phyloP scores from a whole-genome alignment of 2,113 vertebrate species.

The Sisor rabdophorus region DNA sequence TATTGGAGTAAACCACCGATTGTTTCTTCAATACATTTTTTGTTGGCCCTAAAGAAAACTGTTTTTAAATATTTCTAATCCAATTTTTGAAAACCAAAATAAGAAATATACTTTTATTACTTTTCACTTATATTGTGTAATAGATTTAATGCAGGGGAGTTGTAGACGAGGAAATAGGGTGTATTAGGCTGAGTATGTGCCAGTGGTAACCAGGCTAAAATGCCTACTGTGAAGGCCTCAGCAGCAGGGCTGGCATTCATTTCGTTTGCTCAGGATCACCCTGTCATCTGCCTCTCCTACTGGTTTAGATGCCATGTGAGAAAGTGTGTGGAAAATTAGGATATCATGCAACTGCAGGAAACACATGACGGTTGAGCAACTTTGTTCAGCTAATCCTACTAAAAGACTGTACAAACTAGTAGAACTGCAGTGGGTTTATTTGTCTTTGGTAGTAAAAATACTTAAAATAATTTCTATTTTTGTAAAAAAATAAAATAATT shows the following conservation, averaged over 20 bases:
- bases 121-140: conserved; percentile 2
- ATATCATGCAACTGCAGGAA: conserved; percentile 34
- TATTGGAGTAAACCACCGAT: too few species aligned
- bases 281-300: conserved; percentile 32
- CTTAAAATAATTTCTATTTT: background rate
- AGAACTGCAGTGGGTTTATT: background rate
- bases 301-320: conserved; percentile 24
- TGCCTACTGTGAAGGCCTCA: conserved; percentile 29
- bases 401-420: conserved; percentile 27
- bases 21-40: too few species aligned
- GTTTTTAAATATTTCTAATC: too few species aligned
- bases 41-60: too few species aligned
- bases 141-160: background rate
- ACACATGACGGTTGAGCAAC: conserved; percentile 33
- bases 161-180: background rate
- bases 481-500: background rate
- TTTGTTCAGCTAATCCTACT: conserved; percentile 30
- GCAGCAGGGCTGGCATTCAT: conserved; percentile 31
- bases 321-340: conserved; percentile 27
- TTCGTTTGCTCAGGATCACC: conserved; percentile 44
- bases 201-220: conserved; percentile 34
- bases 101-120: background rate
- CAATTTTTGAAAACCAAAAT: background rate
- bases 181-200: conserved; percentile 32
- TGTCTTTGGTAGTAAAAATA: background rate